Conservation (phyloP, 2,888 invertebrate species). For the Lepidocyrtoides sp. region DNA sequence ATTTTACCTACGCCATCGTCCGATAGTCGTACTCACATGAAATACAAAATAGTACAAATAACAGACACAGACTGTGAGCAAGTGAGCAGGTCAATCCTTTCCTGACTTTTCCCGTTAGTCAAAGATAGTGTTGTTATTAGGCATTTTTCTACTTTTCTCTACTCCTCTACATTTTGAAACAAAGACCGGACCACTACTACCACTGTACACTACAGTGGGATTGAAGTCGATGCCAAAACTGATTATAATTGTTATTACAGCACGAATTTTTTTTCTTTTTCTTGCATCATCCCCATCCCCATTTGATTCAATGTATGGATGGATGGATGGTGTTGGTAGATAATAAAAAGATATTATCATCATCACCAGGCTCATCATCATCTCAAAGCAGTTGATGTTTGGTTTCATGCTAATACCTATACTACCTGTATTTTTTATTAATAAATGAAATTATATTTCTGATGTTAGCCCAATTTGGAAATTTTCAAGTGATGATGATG, state of each 20-base stretch:
- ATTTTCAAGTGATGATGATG: too few relatives aligned
- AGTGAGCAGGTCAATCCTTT: conserved; percentile 16
- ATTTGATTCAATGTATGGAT: too few relatives aligned
- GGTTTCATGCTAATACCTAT: too few relatives aligned
- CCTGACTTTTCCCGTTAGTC: conserved; percentile 34
- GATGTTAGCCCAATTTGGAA: too few relatives aligned
- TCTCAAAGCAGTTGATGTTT: background rate
- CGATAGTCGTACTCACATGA: too few relatives aligned
- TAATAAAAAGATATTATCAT: conserved; percentile 27
- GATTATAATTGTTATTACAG: conserved; percentile 43
- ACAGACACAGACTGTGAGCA: too few relatives aligned
- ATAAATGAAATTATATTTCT: too few relatives aligned
- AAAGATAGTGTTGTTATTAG: background rate
- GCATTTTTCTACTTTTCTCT: background rate
- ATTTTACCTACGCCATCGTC: too few relatives aligned
- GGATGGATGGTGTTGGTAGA: conserved; percentile 32
- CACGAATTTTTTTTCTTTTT: background rate
- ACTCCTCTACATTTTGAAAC: background rate
- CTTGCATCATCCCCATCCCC: conserved; percentile 11
- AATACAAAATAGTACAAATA: too few relatives aligned
- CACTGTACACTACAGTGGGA: too few relatives aligned
- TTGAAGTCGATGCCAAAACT: conserved; percentile 11
- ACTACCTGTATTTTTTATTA: too few relatives aligned
- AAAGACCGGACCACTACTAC: conserved; percentile 42
- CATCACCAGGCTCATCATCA: background rate